Conservation (phyloP, 1,140 invertebrate genomes). For the Drosophila fuyamai region DNA sequence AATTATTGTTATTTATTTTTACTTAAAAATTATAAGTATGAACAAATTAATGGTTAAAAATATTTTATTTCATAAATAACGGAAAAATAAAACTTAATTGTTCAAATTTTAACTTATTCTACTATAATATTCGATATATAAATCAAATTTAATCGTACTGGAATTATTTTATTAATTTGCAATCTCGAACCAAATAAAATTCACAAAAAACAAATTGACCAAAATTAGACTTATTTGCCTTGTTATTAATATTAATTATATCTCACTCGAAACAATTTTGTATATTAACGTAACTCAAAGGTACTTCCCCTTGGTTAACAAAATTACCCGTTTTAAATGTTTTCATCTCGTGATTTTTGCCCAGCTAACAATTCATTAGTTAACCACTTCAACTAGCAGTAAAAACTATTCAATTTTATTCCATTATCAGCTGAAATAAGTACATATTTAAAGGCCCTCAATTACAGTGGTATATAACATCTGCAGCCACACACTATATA, state of each 20-base stretch:
- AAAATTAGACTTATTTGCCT: neutral
- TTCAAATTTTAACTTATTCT: too few species aligned
- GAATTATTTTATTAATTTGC: too few species aligned
- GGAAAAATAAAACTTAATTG: too few species aligned
- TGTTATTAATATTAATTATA: neutral
- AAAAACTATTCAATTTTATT: constrained; percentile 34
- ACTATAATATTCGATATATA: too few species aligned
- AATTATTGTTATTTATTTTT: too few species aligned
- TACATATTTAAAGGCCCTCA: constrained; percentile 30
- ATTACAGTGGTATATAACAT: constrained; percentile 10
- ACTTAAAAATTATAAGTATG: too few species aligned
- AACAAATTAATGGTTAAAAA: too few species aligned
- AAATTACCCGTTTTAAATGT: constrained; percentile 7
- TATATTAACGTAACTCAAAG: neutral
- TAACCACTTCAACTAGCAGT: constrained; percentile 34
- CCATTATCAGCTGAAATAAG: constrained; percentile 50
- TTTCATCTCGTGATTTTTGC: constrained; percentile 22
- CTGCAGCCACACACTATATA: neutral
- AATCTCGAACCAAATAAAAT: too few species aligned
- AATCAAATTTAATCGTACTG: too few species aligned
- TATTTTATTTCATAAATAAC: too few species aligned
- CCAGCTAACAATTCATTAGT: constrained; percentile 54
- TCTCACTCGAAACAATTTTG: neutral
- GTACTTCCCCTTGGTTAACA: neutral
- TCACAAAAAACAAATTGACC: too few species aligned